These are phyloP conservation scores for Smutsia temminckii DNA, from an alignment of 2,797 vertebrate genomes.

Conservation along the genomic window DNA sequence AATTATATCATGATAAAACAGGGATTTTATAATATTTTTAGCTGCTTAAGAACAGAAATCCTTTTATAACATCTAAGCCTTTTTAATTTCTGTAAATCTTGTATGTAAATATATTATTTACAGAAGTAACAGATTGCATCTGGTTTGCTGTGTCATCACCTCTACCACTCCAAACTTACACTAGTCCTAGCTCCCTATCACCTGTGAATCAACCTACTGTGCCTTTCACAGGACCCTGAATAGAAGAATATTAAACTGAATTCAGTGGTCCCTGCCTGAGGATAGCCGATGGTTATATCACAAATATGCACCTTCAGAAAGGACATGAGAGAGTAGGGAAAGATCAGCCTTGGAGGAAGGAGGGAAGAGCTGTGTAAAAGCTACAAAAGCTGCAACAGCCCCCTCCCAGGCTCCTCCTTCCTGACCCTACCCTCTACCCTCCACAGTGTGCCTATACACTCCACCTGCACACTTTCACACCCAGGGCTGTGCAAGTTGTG, in stretches of 20 bases:
- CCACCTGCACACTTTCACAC: neutral
- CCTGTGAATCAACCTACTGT: neutral
- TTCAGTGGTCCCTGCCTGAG: neutral
- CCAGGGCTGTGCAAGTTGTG: neutral
- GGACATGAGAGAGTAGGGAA: neutral
- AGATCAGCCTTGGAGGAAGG: neutral
- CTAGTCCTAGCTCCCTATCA: neutral
- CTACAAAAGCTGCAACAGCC: neutral
- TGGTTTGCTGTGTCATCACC: neutral
- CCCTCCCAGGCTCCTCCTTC: neutral
- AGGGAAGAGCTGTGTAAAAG: neutral
- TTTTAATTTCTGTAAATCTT: conserved; percentile 32
- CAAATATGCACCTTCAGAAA: neutral
- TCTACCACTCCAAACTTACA: neutral
- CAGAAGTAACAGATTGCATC: neutral
- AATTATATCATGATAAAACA: conserved; percentile 26
- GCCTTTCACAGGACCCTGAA: neutral
- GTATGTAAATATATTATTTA: neutral
- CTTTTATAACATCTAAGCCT: neutral
- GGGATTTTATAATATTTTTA: conserved; percentile 14
- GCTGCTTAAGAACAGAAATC: conserved; percentile 5
- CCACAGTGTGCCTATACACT: neutral
- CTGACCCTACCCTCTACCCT: neutral
- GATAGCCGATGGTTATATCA: neutral
- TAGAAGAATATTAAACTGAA: neutral